These are phyloP conservation scores for Caenorhabditis doughertyi DNA, from an alignment of 2,888 invertebrate species.

Conservation along the genomic window DNA sequence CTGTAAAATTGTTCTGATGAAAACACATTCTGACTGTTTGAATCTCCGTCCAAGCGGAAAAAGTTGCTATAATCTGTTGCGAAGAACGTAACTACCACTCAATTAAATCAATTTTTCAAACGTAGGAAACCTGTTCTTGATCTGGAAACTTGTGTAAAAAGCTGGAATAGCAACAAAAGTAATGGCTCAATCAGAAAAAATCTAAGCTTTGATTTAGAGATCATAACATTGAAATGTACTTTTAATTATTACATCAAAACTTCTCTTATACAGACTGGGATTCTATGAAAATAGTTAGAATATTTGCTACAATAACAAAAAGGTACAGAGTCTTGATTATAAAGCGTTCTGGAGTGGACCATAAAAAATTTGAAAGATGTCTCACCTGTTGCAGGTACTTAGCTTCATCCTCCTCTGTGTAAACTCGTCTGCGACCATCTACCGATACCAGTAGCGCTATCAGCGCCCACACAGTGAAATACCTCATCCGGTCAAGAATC, in stretches of 20 bases:
- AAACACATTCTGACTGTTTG: constrained; percentile 28
- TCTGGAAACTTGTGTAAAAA: background rate
- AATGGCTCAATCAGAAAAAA: background rate
- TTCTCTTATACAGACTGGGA: too few relatives aligned
- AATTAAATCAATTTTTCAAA: constrained; percentile 33
- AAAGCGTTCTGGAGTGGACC: too few relatives aligned
- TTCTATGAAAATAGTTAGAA: too few relatives aligned
- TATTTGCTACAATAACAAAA: too few relatives aligned
- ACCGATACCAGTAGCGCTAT: background rate
- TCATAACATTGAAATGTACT: too few relatives aligned
- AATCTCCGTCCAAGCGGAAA: constrained; percentile 17
- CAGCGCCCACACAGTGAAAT: background rate
- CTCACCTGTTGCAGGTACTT: constrained; percentile 54
- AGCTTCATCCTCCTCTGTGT: constrained; percentile 49
- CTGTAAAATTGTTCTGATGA: constrained; percentile 41
- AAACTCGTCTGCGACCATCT: constrained; percentile 14
- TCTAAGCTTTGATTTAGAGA: too few relatives aligned
- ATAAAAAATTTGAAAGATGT: constrained; percentile 1
- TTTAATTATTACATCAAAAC: too few relatives aligned
- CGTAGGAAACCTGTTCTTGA: constrained; percentile 27
- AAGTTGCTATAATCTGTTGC: constrained; percentile 44
- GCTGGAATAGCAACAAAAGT: background rate
- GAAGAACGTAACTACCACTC: constrained; percentile 41
- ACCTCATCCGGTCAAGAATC: constrained; percentile 9
- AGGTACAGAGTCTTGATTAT: too few relatives aligned